These are phyloP conservation scores for Seira ritae DNA, from an alignment of 2,888 invertebrate genomes.

Conservation along the genomic window DNA sequence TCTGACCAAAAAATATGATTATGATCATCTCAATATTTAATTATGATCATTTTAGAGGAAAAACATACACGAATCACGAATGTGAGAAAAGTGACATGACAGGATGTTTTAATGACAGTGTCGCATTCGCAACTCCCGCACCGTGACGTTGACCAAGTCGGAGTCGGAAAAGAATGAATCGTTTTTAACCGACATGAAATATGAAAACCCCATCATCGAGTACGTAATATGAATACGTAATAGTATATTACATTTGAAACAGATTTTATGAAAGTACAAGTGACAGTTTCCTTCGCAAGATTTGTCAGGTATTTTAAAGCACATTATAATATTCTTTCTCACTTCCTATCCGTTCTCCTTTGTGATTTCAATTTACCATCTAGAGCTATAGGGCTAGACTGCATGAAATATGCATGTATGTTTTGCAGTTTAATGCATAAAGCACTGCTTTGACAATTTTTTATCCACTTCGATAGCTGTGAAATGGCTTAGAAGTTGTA, in stretches of 20 bases:
- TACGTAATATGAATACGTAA: too few species aligned
- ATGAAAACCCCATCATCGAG: not conserved
- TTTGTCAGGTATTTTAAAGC: not conserved
- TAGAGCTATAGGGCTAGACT: too few species aligned
- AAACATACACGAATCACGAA: not conserved
- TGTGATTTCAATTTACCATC: not conserved
- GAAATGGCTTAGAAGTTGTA: not conserved
- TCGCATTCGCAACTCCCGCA: not conserved
- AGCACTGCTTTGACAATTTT: too few species aligned
- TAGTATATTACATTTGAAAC: too few species aligned
- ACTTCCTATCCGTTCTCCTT: constrained; percentile 2
- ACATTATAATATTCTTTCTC: not conserved
- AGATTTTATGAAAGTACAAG: not conserved
- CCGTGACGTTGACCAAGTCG: not conserved
- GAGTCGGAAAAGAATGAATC: not conserved
- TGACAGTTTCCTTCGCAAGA: not conserved
- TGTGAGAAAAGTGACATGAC: not conserved
- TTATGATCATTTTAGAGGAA: not conserved
- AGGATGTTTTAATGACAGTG: not conserved
- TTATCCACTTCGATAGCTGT: too few species aligned
- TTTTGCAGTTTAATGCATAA: too few species aligned
- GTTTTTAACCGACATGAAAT: not conserved
- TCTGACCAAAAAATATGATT: too few species aligned
- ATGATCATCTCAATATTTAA: not conserved
- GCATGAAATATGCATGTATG: too few species aligned